Base-by-base conservation (phyloP, 2,888 invertebrate species). In the Cryptocheilus praepositus region DNA sequence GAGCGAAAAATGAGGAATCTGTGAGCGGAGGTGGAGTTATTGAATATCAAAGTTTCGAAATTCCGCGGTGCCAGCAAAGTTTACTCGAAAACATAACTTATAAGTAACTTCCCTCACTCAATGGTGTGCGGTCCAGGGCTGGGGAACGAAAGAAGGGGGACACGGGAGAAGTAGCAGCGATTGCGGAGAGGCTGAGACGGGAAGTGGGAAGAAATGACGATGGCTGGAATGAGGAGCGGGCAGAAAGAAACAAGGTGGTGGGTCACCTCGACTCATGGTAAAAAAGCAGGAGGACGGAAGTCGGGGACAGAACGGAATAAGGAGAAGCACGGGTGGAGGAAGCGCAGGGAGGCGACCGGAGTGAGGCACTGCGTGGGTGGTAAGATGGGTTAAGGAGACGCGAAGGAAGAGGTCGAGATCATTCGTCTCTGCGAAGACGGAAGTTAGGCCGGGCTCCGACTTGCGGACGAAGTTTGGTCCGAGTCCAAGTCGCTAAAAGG, bases 41-140 rank as follows among this genome's bases (percentile, higher is more conserved):
- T 85, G 85, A 86, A 86, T 86, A 86, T 85, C 78, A 86, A 85
- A 86, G 84, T 86, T 86, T 83, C 73, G 78, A 79, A 82, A 84
- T 85, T 82, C 78, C 81, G 78, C 84, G 81, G 79, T 84, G 83
- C 85, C 86, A 83, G 83, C 78, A 78, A 86, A 86, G 81, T 86
- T 86, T 80, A 83, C 82, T 86, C 74, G 84, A 83, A 86, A 86
- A 84, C 84, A 85, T 85, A 85, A 85, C 84, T 86, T 86, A 85
- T 85, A 83, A 86, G 83, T 84, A 84, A 86, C 81, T 86, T 84
- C 73, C 57, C 65, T 56, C 63, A 57, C 54, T 64, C 64, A 63
- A 67, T 18, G 36, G 44, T 43, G 56, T 45, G 25, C 58, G 8
- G 7, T 56, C 43, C 44, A 21, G 60, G 65, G 67, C 64, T 78